phyloP scores from a whole-genome alignment of 2,113 vertebrate species.

The Varanus komodoensis region DNA sequence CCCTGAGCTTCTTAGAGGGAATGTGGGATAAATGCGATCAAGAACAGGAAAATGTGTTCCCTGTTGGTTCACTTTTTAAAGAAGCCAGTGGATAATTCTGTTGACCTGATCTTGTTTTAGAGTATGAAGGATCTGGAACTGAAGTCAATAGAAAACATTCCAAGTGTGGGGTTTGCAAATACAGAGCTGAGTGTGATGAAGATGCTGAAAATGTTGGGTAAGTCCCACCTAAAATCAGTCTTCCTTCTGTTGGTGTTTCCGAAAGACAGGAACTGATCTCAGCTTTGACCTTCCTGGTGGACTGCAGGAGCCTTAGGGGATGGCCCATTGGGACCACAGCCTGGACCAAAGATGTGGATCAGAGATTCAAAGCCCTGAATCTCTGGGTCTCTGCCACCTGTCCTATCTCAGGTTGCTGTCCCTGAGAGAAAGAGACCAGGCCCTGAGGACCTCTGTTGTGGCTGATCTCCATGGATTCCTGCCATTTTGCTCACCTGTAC shows the following conservation, averaged over 20 bases:
- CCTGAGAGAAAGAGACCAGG: too few species aligned
- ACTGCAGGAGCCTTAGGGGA: too few species aligned
- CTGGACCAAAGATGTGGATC: too few species aligned
- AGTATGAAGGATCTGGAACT: slow-evolving; percentile 90
- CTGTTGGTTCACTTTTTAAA: slow-evolving; percentile 15
- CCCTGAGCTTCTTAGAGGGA: neutral
- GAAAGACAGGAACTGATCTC: neutral
- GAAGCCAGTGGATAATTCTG: neutral
- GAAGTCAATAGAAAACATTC: slow-evolving; percentile 91
- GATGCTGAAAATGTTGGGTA: slow-evolving; percentile 96
- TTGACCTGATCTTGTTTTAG: slow-evolving; percentile 75
- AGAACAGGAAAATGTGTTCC: slow-evolving; percentile 47
- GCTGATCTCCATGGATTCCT: too few species aligned
- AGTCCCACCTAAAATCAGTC: slow-evolving; percentile 62
- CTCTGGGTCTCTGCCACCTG: too few species aligned
- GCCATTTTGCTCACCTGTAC: too few species aligned
- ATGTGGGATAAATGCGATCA: neutral
- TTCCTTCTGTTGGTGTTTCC: too few species aligned
- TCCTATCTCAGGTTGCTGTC: too few species aligned
- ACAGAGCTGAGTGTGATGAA: slow-evolving; percentile 94
- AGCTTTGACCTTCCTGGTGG: neutral
- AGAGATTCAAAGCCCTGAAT: too few species aligned
- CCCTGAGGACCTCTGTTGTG: too few species aligned
- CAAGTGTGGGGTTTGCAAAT: slow-evolving; percentile 94
- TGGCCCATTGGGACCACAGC: too few species aligned